Conservation (phyloP, 1,140 invertebrate species). For the Telenomus remus region DNA sequence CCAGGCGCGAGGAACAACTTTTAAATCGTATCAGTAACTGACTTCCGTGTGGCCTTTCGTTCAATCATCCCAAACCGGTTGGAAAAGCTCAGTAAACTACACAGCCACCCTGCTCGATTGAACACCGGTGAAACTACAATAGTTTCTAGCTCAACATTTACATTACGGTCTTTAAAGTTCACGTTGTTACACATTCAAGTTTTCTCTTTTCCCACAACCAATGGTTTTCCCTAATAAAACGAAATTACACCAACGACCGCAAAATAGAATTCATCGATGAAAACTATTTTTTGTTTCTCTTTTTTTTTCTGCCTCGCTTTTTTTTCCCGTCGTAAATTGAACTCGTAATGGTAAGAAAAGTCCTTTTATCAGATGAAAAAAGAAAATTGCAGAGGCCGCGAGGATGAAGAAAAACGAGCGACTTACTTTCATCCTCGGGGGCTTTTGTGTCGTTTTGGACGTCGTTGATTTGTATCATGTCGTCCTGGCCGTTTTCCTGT, state of each 20-base stretch:
- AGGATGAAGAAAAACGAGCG: background rate
- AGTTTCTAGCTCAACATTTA: conserved; percentile 1
- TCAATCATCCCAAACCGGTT: conserved; percentile 38
- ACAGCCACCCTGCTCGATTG: conserved; percentile 24
- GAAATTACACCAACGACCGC: no score
- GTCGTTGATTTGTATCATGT: conserved; percentile 27
- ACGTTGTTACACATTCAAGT: no score
- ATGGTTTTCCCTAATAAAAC: no score
- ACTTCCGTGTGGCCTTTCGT: conserved; percentile 33
- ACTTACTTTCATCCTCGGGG: conserved; percentile 23
- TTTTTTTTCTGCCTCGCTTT: no score
- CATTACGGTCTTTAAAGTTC: background rate
- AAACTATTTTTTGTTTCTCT: no score
- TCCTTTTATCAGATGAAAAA: no score
- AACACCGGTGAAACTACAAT: conserved; percentile 19
- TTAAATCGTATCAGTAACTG: conserved; percentile 26
- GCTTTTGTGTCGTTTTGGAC: conserved; percentile 17
- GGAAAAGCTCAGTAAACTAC: conserved; percentile 23
- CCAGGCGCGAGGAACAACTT: conserved; percentile 17
- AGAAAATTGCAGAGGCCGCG: no score
- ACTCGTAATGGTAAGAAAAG: no score
- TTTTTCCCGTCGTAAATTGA: no score
- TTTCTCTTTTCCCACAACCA: no score
- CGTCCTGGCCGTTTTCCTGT: conserved; percentile 34
- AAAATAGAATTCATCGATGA: no score